Evolutionary conservation across 2,888 invertebrate species (phyloP), one percentile per base, ranked within the genome.

Genomic region (Cheiracanthium punctorium): DNA sequence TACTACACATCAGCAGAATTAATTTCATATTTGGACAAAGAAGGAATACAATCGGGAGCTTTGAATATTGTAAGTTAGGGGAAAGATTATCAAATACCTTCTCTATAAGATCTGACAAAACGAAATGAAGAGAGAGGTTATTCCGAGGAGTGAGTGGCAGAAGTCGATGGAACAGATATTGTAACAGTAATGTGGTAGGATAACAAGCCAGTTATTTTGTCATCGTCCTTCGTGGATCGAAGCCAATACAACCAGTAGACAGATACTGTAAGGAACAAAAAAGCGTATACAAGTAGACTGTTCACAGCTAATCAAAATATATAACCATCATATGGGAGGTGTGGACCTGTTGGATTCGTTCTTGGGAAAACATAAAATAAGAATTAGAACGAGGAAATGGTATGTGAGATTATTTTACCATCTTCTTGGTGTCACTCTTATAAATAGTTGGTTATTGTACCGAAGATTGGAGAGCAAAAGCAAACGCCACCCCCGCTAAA

Each of bases 351-450:
- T 71, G 14, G 28, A 71, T 41, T 30, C 32, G 0, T 14, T 71
- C 0, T 30, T 71, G 8, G 71, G 71, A 14, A 71, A 20, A 41
- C 14, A 70, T 37, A 70, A 37, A 20, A 33, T 70, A 14, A n/a
- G 7, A 32, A 1, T 28, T 48, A 32, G 75, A 28, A 88, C 75
- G 30, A 84, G 71, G 58, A 88, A 85, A 30, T 89, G 88, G 85
- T 33, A 80, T 28, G 58, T 89, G 0, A 37, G 88, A 43, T 58
- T 81, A 7, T 75, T 88, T 65, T 77, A 76, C 71, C 86, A 88
- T 72, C 85, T 88, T 48, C 48, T 89, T 77, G 82, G 88, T 74
- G 30, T 88, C 30, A 74, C 71, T 52, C 33, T 81, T 37, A 80
- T 80, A 20, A 82, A 87, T 65, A 17, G 81, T 43, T 88, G 88